Percentiles rank a stretch among this genome's conserved stretches.
These are phyloP conservation scores for Cerceris ruficornis DNA, from an alignment of 2,888 invertebrate species.

Conservation along the genomic window DNA sequence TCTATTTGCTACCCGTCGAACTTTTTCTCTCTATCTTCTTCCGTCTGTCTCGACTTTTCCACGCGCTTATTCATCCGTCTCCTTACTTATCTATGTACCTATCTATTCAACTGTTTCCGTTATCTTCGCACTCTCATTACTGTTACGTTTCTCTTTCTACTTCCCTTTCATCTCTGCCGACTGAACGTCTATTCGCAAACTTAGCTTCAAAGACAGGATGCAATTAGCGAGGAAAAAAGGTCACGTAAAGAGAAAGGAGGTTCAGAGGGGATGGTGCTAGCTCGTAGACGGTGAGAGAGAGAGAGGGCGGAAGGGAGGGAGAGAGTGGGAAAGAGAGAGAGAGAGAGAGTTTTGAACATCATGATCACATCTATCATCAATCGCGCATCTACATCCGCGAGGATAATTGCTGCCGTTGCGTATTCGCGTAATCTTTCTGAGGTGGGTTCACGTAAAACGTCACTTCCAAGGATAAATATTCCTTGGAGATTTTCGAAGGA, in stretches of 20 bases:
- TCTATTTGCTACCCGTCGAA: background rate
- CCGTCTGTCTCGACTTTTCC: background rate
- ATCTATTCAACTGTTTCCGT: conserved; percentile 24
- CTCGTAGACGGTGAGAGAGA: background rate
- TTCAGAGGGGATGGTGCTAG: no score
- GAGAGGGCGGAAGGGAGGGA: background rate
- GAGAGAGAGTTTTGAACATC: conserved; percentile 37
- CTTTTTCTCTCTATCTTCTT: background rate
- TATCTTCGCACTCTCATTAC: conserved; percentile 8
- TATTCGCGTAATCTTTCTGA: conserved; percentile 45
- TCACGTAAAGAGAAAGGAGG: conserved; percentile 22
- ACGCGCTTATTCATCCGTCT: conserved; percentile 16
- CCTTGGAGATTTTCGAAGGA: conserved; percentile 23
- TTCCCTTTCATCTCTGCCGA: conserved; percentile 22
- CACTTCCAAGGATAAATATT: background rate
- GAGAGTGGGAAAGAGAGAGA: background rate
- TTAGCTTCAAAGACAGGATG: conserved; percentile 63
- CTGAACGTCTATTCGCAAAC: conserved; percentile 55
- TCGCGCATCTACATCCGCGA: no score
- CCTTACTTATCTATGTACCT: conserved; percentile 23
- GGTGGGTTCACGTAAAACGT: conserved; percentile 18
- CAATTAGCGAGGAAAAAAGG: conserved; percentile 61
- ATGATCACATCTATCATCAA: conserved; percentile 49
- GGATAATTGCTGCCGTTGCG: conserved; percentile 44
- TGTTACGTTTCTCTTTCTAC: background rate